phyloP scores from a whole-genome alignment of 2,113 vertebrate species.

The Pandion haliaetus region DNA sequence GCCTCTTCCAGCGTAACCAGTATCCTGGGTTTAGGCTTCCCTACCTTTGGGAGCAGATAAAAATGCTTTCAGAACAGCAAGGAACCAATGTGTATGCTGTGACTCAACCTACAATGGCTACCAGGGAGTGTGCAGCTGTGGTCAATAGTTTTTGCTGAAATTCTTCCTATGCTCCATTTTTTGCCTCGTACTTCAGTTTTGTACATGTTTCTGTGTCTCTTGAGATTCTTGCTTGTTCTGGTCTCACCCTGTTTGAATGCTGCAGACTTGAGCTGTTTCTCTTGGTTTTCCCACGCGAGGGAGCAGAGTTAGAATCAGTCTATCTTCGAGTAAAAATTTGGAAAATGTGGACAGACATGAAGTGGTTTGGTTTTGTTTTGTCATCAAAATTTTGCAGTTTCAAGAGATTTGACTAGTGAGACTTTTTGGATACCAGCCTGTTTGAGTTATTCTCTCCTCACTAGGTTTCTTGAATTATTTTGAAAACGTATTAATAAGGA shows the following conservation, averaged over 20 bases:
- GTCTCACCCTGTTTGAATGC: background rate
- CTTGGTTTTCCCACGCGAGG: accelerated
- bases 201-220: background rate
- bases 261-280: background rate
- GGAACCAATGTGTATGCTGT: background rate
- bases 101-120: accelerated
- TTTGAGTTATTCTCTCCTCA: background rate
- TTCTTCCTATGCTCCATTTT: background rate
- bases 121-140: background rate
- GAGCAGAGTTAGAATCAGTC: background rate
- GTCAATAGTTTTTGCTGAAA: background rate
- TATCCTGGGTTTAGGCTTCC: background rate
- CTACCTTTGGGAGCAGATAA: background rate
- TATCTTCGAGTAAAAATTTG: background rate
- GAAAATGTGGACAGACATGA: background rate
- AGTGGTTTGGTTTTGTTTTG: background rate
- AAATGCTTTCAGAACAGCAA: background rate
- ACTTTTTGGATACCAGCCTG: background rate
- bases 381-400: background rate
- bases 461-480: conserved; percentile 9
- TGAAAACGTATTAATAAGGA: background rate
- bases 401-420: background rate
- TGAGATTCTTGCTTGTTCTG: background rate
- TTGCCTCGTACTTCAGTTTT: background rate
- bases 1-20: background rate